Conservation (phyloP, 2,797 vertebrate genomes). For the Acrossocheilus wenchowensis region DNA sequence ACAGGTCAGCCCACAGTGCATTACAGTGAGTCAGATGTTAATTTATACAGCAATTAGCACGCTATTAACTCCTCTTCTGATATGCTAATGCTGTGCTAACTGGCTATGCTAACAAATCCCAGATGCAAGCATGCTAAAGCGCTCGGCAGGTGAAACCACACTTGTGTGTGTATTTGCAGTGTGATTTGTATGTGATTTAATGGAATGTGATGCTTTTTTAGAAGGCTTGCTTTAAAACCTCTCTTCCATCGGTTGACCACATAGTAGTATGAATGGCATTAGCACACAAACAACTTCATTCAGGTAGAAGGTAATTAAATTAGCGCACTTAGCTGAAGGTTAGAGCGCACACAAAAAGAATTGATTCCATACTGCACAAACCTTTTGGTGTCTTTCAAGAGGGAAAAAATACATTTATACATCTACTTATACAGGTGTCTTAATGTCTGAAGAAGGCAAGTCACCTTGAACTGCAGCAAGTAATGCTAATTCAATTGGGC, state of each 20-base stretch:
- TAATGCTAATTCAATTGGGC: constrained; percentile 36
- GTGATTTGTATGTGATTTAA: constrained; percentile 8
- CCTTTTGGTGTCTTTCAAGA: constrained; percentile 36
- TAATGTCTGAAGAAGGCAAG: constrained; percentile 47
- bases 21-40: constrained; percentile 53
- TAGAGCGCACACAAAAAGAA: constrained; percentile 17
- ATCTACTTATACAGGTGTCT: constrained; percentile 35
- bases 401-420: constrained; percentile 33
- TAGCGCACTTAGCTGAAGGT: constrained; percentile 40
- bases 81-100: constrained; percentile 58
- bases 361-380: constrained; percentile 30
- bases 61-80: constrained; percentile 68
- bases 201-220: neutral
- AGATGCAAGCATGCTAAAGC: constrained; percentile 48
- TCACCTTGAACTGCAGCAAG: constrained; percentile 47
- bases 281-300: constrained; percentile 29
- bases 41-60: constrained; percentile 68
- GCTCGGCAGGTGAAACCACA: constrained; percentile 48
- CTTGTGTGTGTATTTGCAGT: constrained; percentile 27
- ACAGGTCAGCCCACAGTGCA: constrained; percentile 57
- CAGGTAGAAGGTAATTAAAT: constrained; percentile 37
- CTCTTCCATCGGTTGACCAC: constrained; percentile 3
- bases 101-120: constrained; percentile 50
- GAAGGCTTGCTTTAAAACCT: constrained; percentile 24
- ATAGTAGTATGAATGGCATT: constrained; percentile 10